These are phyloP conservation scores for Hermetia illucens DNA, from an alignment of 1,140 invertebrate genomes.

Conservation along the genomic window DNA sequence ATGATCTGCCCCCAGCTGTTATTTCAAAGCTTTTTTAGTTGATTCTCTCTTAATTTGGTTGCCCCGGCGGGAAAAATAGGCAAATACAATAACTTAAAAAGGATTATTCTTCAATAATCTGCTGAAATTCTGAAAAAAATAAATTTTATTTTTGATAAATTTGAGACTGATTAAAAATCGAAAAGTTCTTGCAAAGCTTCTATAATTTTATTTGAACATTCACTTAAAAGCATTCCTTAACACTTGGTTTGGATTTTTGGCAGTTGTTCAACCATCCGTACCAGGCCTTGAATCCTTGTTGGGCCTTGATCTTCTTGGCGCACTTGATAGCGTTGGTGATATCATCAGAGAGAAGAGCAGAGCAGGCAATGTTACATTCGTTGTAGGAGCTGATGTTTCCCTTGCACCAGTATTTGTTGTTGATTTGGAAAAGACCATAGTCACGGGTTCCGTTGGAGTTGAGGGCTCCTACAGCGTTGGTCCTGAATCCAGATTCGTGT, in stretches of 20 bases:
- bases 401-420: conserved; percentile 27
- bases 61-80: too few relatives aligned
- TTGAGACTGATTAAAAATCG: too few relatives aligned
- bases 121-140: too few relatives aligned
- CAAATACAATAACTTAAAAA: too few relatives aligned
- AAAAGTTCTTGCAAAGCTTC: too few relatives aligned
- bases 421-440: conserved; percentile 30
- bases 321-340: conserved; percentile 22
- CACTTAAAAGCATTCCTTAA: conserved; percentile 16
- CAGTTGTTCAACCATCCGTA: conserved; percentile 14
- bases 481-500: conserved; percentile 20
- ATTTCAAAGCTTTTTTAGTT: too few relatives aligned
- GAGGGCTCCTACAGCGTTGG: conserved; percentile 15
- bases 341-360: conserved; percentile 17
- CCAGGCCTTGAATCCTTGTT: conserved; percentile 20
- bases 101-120: too few relatives aligned
- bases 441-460: conserved; percentile 23
- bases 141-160: too few relatives aligned
- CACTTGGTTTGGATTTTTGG: conserved; percentile 13
- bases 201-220: too few relatives aligned
- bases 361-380: conserved; percentile 24
- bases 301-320: conserved; percentile 15
- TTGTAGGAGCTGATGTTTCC: conserved; percentile 18
- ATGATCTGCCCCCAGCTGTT: too few relatives aligned
- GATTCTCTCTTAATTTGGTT: too few relatives aligned